These are phyloP conservation scores for Leucopsar rothschildi DNA, from an alignment of 2,113 vertebrate species.

Conservation along the genomic window DNA sequence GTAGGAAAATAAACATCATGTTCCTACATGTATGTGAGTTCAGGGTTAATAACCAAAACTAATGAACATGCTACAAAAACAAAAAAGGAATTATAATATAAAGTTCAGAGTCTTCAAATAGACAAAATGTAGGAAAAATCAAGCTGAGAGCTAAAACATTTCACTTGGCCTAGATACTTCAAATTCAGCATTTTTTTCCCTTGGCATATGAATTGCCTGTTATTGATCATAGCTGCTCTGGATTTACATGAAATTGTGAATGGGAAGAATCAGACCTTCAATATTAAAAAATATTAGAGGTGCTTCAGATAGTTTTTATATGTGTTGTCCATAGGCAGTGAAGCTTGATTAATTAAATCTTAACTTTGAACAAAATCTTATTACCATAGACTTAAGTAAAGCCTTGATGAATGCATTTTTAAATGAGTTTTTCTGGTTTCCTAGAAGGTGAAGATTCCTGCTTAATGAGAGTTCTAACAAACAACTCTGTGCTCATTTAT, in stretches of 20 bases:
- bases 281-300: not conserved
- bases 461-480: not conserved
- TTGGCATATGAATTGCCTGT: not conserved
- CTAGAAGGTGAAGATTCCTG: not conserved
- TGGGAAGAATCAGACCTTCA: not conserved
- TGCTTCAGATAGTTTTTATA: not conserved
- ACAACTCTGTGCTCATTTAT: not conserved
- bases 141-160: not conserved
- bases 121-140: not conserved
- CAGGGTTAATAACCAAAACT: not conserved
- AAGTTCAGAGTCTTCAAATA: not conserved
- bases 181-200: not conserved
- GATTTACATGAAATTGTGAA: not conserved
- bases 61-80: not conserved
- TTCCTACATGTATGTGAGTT: not conserved
- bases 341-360: not conserved
- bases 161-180: not conserved
- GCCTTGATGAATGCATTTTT: not conserved
- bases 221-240: not conserved
- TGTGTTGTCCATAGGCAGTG: not conserved
- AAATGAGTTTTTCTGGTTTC: not conserved
- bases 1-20: fast-evolving
- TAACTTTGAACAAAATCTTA: not conserved
- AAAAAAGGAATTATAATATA: not conserved
- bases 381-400: not conserved